Percentiles rank a stretch among this genome's conserved stretches.
Evolutionary conservation across 1,140 invertebrate species (phyloP).

Genomic region (Cotesia typhae): DNA sequence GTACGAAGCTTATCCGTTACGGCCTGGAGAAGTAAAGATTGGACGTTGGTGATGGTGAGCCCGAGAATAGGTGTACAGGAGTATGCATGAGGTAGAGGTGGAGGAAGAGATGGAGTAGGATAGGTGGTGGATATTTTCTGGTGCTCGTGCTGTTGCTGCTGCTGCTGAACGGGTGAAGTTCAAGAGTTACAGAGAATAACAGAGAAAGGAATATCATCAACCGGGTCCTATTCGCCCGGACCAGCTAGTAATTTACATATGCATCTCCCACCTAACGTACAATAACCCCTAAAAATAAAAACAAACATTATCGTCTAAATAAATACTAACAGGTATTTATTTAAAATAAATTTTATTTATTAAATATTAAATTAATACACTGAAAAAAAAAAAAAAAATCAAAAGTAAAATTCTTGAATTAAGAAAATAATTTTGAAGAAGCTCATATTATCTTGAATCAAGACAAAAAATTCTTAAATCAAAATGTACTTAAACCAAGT

Average conservation of each 20-base stretch:
- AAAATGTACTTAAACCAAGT: too few species aligned
- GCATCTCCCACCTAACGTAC: slow-evolving; percentile 38
- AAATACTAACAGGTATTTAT: slow-evolving; percentile 37
- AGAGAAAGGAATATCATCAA: slow-evolving; percentile 36
- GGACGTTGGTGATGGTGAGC: slow-evolving; percentile 19
- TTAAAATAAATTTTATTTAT: too few species aligned
- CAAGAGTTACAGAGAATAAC: slow-evolving; percentile 36
- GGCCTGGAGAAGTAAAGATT: slow-evolving; percentile 36
- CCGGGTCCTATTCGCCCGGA: slow-evolving; percentile 46
- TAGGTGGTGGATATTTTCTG: background rate
- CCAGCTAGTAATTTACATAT: slow-evolving; percentile 51
- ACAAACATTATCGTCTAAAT: slow-evolving; percentile 23
- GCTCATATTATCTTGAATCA: too few species aligned
- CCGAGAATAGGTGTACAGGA: background rate
- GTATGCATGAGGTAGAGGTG: background rate
- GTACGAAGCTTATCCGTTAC: slow-evolving; percentile 39
- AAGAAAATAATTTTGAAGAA: too few species aligned
- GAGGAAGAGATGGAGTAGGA: background rate
- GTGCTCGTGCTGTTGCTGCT: slow-evolving; percentile 27
- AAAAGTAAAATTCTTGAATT: too few species aligned
- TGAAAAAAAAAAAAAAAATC: too few species aligned
- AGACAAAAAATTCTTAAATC: too few species aligned
- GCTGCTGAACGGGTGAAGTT: too few species aligned
- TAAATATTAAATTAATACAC: too few species aligned
- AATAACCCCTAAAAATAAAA: slow-evolving; percentile 52